Conservation (phyloP, 2,888 invertebrate genomes). For the Hemaris fuciformis region DNA sequence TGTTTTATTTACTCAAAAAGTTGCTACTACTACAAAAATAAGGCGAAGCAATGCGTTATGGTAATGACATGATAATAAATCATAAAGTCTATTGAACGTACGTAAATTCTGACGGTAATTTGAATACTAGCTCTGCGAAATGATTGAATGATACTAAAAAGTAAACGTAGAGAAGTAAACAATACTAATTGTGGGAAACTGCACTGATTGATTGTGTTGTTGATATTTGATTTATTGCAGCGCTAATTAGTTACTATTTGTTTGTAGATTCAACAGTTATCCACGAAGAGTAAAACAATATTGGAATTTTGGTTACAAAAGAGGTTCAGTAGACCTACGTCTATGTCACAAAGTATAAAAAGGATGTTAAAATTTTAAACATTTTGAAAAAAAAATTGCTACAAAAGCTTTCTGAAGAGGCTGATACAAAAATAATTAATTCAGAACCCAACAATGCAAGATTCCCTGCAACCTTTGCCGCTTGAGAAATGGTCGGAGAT, state of each 20-base stretch:
- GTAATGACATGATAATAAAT: neutral
- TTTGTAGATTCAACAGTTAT: neutral
- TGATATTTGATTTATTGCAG: neutral
- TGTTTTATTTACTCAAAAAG: too few relatives aligned
- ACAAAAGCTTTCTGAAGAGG: neutral
- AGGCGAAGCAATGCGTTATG: too few relatives aligned
- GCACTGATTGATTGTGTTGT: neutral
- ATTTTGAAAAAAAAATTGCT: too few relatives aligned
- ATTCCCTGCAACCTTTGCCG: slow-evolving; percentile 34
- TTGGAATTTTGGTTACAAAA: too few relatives aligned
- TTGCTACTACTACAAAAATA: too few relatives aligned
- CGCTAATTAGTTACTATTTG: neutral
- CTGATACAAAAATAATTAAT: too few relatives aligned
- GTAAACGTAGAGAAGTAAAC: neutral
- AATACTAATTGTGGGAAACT: neutral
- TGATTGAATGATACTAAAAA: neutral
- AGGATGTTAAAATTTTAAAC: too few relatives aligned
- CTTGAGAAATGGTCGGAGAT: slow-evolving; percentile 42
- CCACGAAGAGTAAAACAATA: too few relatives aligned
- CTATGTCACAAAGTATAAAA: too few relatives aligned
- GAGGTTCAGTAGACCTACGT: neutral
- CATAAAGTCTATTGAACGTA: neutral
- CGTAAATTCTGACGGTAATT: neutral
- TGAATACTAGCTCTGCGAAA: neutral
- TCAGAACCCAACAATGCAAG: slow-evolving; percentile 17